Conservation (phyloP, 2,797 vertebrate genomes). For the Sebastes itinus region DNA sequence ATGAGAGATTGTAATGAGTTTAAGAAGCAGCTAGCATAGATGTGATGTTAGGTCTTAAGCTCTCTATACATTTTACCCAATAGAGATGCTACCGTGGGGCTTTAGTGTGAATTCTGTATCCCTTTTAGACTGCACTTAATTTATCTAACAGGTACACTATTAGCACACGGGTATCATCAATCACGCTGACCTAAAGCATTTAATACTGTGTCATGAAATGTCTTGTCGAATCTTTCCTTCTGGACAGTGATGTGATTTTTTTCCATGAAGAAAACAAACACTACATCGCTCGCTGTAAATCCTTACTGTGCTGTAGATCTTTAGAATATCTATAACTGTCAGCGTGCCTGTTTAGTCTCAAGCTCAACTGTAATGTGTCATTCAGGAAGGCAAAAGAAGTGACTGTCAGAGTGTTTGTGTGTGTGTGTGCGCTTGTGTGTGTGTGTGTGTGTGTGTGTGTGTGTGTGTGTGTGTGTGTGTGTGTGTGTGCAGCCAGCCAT, state of each 20-base stretch:
- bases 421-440: neutral
- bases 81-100: neutral
- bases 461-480: neutral
- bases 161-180: constrained; percentile 3
- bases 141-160: constrained; percentile 3
- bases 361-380: neutral
- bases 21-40: neutral
- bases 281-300: neutral
- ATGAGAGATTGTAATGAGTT: neutral
- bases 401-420: neutral
- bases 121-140: neutral
- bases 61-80: neutral
- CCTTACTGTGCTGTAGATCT: neutral
- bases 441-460: constrained; percentile 3
- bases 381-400: neutral
- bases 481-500: constrained; percentile 1
- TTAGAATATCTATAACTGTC: neutral
- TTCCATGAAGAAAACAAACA: constrained; percentile 1
- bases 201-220: neutral
- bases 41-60: neutral
- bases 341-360: constrained; percentile 26
- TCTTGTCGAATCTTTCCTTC: constrained; percentile 1
- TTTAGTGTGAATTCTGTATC: neutral
- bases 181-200: constrained; percentile 7
- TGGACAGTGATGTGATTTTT: neutral